Evolutionary conservation across 2,888 invertebrate species (phyloP), one percentile per base, ranked within the genome.

Genomic region (Panopea generosa): DNA sequence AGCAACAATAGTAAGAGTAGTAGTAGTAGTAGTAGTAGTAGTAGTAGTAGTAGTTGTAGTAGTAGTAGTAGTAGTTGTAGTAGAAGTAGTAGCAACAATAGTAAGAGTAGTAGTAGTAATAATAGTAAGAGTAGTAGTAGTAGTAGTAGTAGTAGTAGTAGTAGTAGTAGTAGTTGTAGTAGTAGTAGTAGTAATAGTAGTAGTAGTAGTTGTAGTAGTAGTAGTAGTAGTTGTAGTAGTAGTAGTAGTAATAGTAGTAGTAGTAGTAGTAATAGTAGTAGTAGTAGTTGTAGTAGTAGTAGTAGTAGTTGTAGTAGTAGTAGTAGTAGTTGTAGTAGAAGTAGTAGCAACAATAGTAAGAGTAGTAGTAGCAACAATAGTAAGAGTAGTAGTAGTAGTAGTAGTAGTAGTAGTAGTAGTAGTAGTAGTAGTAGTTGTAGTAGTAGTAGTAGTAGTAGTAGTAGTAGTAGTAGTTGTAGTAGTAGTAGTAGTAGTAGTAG

Each of bases 251-350:
- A n/a, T n/a, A n/a, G n/a, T n/a, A n/a, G n/a, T n/a, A n/a, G n/a
- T 49, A 49, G 49, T 49, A 20, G 18, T 49, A 49, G 49, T 49
- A 59, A n/a, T 45, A 43, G 59, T 33, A 59, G 43, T 43, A 59
- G 59, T 33, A 59, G 38, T 59, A 59, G 38, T 59, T 20, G 59
- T 59, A 33, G 38, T 59, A 33, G 38, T 59, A 40, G 59, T 40
- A 43, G 40, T 2, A 59, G 43, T 43, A 59, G 43, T 59, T n/a
- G 59, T 43, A 59, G 16, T 40, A 59, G 49, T 49, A 49, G 49
- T 14, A 49, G 20, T 49, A 49, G 49, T 14, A 49, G 49, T 49
- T 14, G 49, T 14, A 49, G 11, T 14, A 49, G 18, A 14, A 18
- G 49, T 49, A 49, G 49, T 49, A 49, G 49, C 18, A 14, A 18